Evolutionary conservation across 2,888 invertebrate genomes (phyloP), one percentile per base, ranked within the genome.

Genomic region (Pristionchus japonicus): DNA sequence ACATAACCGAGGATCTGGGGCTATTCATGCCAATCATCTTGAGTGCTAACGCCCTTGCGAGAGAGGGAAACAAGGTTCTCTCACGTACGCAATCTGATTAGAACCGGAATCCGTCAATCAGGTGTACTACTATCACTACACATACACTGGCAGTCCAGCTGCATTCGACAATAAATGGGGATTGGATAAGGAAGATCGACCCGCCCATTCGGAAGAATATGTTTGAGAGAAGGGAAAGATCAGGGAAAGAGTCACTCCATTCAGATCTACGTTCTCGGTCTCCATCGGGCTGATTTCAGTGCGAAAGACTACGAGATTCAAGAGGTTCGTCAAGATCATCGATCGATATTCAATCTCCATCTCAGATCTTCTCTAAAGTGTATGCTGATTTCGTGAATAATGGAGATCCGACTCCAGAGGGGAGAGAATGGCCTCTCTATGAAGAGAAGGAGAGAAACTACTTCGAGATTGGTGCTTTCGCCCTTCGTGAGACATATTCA

Each of bases 171-270:
- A 84, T 57, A 11, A 23, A 84, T 84, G 84, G 84, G 84, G 37
- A 34, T 40, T 84, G 52, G 37, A 52, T 7, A 4, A 27, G 15
- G 84, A 84, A 31, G 84, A 84, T 61, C 23, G 84, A 57, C 84
- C 84, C 1, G 84, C 84, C n/a, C 84, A 84, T 31, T 84, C 84
- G 2, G 84, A 84, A 34, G 84, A 84, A 84, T 84, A 84, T 40
- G 84, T 84, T n/a, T 37, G 70, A 31, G 70, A 74, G 11, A 40
- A 6, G 20, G 23, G 31, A 47, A 4, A 9, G 13, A 47, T 43
- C 49, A 4, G 11, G 17, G 27, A 31, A 47, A 47, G 47, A 15
- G 34, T 27, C 15, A 31, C 15, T 67, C n/a, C 9, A 67, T 31
- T 31, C 37, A 84, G 84, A 84, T 84, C 52, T 84, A 84, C 84